Conservation (phyloP, 1,140 invertebrate species). For the Neelides sp. region DNA sequence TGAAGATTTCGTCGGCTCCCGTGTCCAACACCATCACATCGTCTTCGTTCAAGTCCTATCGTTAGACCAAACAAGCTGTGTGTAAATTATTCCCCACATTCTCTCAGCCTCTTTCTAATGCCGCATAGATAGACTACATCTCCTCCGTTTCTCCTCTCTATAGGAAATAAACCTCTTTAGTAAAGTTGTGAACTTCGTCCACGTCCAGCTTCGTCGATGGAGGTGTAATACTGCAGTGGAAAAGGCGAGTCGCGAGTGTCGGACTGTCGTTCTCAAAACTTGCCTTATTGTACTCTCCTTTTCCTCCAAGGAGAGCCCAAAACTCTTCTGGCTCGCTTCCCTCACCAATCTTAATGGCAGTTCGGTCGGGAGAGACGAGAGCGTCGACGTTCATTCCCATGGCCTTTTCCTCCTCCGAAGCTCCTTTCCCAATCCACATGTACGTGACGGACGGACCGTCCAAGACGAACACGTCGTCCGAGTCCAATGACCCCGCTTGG, state of each 20-base stretch:
- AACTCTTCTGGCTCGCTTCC: constrained; percentile 59
- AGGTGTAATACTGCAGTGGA: constrained; percentile 49
- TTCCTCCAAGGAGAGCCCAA: constrained; percentile 57
- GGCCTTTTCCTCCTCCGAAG: constrained; percentile 50
- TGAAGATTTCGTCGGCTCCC: constrained; percentile 52
- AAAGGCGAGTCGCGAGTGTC: constrained; percentile 43
- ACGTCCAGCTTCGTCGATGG: constrained; percentile 45
- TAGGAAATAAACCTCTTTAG: constrained; percentile 42
- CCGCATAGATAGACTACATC: too few species aligned
- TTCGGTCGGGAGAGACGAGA: constrained; percentile 43
- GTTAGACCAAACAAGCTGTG: constrained; percentile 6
- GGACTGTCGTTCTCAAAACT: constrained; percentile 35
- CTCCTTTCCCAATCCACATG: constrained; percentile 58
- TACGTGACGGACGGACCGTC: constrained; percentile 46
- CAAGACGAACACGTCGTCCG: constrained; percentile 57
- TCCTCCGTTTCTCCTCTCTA: too few species aligned
- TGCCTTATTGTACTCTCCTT: constrained; percentile 43
- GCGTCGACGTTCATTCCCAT: constrained; percentile 44
- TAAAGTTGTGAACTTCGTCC: constrained; percentile 53
- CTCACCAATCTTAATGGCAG: constrained; percentile 45
- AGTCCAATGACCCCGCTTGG: constrained; percentile 47
- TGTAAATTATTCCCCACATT: too few species aligned
- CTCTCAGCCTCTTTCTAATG: too few species aligned
- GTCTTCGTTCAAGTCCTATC: constrained; percentile 58
- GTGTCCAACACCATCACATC: constrained; percentile 60